phyloP scores from a whole-genome alignment of 2,888 invertebrate species.

The Philopedon plagiatum region DNA sequence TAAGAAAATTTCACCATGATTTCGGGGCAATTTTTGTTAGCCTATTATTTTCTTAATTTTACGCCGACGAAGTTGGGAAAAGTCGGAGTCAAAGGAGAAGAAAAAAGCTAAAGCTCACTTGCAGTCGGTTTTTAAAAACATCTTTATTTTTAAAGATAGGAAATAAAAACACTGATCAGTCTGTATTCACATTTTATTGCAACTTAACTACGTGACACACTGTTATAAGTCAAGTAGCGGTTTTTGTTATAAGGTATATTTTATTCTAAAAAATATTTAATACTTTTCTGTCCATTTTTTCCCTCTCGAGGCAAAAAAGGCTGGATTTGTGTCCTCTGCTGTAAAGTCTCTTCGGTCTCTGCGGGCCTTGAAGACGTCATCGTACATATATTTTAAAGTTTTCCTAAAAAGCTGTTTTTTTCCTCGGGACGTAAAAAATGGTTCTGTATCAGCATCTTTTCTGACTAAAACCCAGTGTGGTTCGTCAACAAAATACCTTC shows the following conservation, averaged over 20 bases:
- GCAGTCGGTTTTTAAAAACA: no score
- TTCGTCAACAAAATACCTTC: conserved; percentile 71
- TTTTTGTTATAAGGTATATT: not conserved
- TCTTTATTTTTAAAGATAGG: no score
- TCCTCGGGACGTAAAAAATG: conserved; percentile 64
- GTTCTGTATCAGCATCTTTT: conserved; percentile 62
- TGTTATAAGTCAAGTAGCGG: not conserved
- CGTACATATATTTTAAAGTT: conserved; percentile 60
- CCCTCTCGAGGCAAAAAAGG: conserved; percentile 72
- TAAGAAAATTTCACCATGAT: no score
- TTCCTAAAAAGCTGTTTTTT: conserved; percentile 61
- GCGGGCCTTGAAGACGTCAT: conserved; percentile 52
- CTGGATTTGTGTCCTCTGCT: conserved; percentile 71
- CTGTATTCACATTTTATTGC: not conserved
- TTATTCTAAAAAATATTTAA: not conserved
- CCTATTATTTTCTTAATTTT: no score
- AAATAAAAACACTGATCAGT: no score
- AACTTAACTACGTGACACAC: not conserved
- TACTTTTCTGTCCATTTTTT: conserved; percentile 63
- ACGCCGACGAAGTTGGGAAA: no score
- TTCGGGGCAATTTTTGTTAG: conserved; percentile 7
- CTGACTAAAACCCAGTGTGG: conserved; percentile 72
- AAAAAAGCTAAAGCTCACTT: no score
- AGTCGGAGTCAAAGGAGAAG: no score
- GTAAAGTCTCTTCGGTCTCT: conserved; percentile 64